Evolutionary conservation across 2,113 vertebrate genomes (phyloP).

Genomic region (Dipodomys merriami): DNA sequence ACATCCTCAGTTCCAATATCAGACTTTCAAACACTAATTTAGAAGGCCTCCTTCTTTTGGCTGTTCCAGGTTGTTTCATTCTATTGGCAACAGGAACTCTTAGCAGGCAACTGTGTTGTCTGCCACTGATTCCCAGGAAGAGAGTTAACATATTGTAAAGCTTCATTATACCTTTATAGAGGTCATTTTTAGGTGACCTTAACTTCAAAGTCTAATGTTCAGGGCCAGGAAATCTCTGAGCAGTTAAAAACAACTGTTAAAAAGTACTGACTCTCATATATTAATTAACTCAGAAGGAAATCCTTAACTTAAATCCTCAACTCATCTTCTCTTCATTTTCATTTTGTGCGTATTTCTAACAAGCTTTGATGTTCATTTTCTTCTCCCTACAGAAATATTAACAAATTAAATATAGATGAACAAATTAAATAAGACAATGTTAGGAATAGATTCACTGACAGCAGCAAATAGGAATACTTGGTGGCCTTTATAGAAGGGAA

Average conservation of each 20-base stretch:
- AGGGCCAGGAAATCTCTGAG: background rate
- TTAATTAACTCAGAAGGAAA: background rate
- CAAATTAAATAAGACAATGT: too few relatives aligned
- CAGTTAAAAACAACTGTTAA: background rate
- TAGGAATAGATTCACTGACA: background rate
- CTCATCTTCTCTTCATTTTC: too few relatives aligned
- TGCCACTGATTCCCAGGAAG: background rate
- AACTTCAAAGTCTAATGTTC: background rate
- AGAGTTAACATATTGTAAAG: background rate
- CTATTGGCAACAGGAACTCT: background rate
- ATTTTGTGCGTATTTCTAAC: too few relatives aligned
- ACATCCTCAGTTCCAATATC: too few relatives aligned
- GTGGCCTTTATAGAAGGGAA: background rate
- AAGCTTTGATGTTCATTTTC: too few relatives aligned
- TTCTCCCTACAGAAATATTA: too few relatives aligned
- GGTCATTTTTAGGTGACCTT: background rate
- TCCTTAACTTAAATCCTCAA: too few relatives aligned
- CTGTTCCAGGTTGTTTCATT: too few relatives aligned
- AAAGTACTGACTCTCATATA: background rate
- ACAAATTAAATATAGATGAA: too few relatives aligned
- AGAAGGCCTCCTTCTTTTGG: too few relatives aligned
- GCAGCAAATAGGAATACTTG: background rate
- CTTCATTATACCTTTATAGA: background rate
- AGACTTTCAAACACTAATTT: too few relatives aligned
- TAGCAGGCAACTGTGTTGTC: background rate